phyloP scores from a whole-genome alignment of 2,797 vertebrate genomes.

The Helostoma temminkii region DNA sequence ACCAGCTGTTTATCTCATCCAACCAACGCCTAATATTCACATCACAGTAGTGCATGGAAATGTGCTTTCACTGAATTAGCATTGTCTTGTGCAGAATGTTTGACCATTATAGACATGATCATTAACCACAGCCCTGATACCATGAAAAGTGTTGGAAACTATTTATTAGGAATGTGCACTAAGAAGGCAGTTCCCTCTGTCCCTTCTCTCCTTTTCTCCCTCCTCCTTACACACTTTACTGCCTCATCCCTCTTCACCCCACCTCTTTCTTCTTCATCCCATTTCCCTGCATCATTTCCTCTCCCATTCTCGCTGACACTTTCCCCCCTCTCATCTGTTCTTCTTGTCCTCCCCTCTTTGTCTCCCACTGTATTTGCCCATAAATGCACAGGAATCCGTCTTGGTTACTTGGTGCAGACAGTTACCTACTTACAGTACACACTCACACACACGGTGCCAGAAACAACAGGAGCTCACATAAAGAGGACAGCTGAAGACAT shows the following conservation, averaged over 20 bases:
- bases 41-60: background rate
- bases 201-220: background rate
- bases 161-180: background rate
- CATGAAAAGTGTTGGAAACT: background rate
- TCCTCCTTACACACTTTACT: conserved; percentile 3
- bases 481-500: conserved; percentile 17
- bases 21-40: background rate
- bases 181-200: background rate
- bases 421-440: background rate
- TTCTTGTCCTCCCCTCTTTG: background rate
- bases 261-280: conserved; percentile 8
- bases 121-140: background rate
- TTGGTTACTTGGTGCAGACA: conserved; percentile 15
- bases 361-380: conserved; percentile 25
- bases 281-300: conserved; percentile 12
- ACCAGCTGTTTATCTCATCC: background rate
- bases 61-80: background rate
- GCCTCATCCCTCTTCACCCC: conserved; percentile 5
- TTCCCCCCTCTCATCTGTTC: background rate
- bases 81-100: background rate
- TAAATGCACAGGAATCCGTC: conserved; percentile 33
- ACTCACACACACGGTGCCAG: conserved; percentile 14
- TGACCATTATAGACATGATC: background rate
- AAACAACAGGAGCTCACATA: conserved; percentile 27
- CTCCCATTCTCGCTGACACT: background rate